Evolutionary conservation across 2,888 invertebrate genomes (phyloP).

Genomic region (Pardosa pseudoannulata): DNA sequence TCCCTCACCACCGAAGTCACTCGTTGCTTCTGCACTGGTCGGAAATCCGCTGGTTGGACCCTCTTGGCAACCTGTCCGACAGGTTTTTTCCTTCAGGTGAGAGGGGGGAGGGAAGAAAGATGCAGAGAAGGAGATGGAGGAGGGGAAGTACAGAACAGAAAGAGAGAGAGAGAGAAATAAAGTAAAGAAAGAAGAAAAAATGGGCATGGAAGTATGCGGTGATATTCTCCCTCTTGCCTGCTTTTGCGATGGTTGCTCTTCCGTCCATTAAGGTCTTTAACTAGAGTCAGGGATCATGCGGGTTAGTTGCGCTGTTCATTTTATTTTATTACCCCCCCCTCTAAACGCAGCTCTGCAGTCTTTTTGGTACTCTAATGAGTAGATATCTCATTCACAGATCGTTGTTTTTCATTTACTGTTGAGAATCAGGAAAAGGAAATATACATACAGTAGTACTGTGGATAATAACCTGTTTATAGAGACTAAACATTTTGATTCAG

Average conservation of each 20-base stretch:
- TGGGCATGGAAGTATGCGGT: background rate
- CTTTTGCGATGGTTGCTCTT: slow-evolving; percentile 50
- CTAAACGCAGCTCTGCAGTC: no score
- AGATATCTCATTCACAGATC: no score
- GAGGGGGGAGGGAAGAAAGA: background rate
- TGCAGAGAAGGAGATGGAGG: background rate
- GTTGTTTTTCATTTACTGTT: no score
- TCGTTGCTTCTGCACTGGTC: slow-evolving; percentile 17
- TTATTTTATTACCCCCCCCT: background rate
- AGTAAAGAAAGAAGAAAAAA: slow-evolving; percentile 9
- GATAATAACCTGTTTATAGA: no score
- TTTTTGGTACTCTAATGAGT: no score
- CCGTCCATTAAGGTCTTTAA: slow-evolving; percentile 32
- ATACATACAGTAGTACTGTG: no score
- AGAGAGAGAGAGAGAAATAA: background rate
- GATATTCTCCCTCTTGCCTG: background rate
- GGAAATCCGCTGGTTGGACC: background rate
- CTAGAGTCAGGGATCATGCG: background rate
- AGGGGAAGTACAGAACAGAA: background rate
- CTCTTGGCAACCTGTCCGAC: slow-evolving; percentile 60
- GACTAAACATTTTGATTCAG: no score
- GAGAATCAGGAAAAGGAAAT: no score
- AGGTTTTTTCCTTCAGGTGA: slow-evolving; percentile 55
- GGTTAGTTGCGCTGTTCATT: background rate
- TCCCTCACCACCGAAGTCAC: slow-evolving; percentile 24